A percentile compares a stretch with the other conserved stretches of the same genome.
These are phyloP conservation scores for Agonopterix arenella DNA, from an alignment of 2,888 invertebrate genomes.

Conservation along the genomic window DNA sequence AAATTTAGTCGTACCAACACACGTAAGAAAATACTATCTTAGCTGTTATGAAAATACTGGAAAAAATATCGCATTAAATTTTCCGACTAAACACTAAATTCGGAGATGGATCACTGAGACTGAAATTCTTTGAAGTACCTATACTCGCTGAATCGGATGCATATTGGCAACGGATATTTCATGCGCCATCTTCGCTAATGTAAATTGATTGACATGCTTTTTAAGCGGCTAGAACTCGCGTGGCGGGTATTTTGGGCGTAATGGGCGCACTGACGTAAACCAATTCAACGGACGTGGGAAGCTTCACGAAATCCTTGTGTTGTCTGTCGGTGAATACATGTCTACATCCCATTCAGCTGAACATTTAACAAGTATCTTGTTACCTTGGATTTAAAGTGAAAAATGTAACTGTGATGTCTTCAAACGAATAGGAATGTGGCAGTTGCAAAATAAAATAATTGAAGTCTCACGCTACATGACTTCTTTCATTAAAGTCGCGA, in stretches of 20 bases:
- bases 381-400: no score
- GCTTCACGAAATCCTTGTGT: conserved; percentile 45
- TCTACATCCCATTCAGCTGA: not conserved
- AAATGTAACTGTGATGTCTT: conserved; percentile 8
- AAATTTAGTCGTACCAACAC: conserved; percentile 7
- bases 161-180: not conserved
- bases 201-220: conserved; percentile 67
- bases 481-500: conserved; percentile 67
- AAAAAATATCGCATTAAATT: no score
- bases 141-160: not conserved
- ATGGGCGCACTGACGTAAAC: conserved; percentile 66
- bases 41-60: no score
- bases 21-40: no score
- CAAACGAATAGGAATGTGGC: conserved; percentile 42
- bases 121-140: no score
- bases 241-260: conserved; percentile 58
- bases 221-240: conserved; percentile 47
- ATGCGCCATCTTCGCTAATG: conserved; percentile 34
- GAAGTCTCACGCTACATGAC: conserved; percentile 69
- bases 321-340: conserved; percentile 17
- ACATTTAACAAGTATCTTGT: no score
- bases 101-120: no score
- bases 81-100: no score
- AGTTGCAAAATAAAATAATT: conserved; percentile 58
- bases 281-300: conserved; percentile 56